A percentile compares a stretch with the other conserved stretches of the same genome.
Conservation (phyloP, 2,797 vertebrate species). For the Triplophysa yarkandensis region DNA sequence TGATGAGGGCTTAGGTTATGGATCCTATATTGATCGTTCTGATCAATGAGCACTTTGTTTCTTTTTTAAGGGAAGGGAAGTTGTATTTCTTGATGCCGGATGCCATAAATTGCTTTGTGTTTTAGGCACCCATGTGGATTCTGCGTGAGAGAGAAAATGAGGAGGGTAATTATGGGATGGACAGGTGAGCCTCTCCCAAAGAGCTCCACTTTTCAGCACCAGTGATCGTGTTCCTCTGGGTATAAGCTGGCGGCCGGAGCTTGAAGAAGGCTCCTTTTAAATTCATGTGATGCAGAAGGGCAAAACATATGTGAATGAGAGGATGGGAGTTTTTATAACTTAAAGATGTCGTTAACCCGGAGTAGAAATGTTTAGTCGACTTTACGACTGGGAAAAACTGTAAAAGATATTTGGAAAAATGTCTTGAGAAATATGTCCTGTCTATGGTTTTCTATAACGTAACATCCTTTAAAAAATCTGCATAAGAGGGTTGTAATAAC, state of each 20-base stretch:
- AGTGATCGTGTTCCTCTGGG: slow-evolving; percentile 60
- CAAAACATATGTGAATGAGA: slow-evolving; percentile 51
- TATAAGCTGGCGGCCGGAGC: slow-evolving; percentile 61
- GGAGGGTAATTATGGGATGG: slow-evolving; percentile 57
- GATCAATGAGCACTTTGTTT: slow-evolving; percentile 82
- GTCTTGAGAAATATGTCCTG: too few relatives aligned
- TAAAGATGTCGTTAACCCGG: background rate
- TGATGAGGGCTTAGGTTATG: slow-evolving; percentile 83
- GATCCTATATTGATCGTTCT: slow-evolving; percentile 76
- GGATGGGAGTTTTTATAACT: slow-evolving; percentile 22
- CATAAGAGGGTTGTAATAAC: too few relatives aligned
- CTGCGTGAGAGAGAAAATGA: slow-evolving; percentile 49
- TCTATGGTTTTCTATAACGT: too few relatives aligned
- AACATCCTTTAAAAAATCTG: too few relatives aligned
- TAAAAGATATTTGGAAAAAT: too few relatives aligned
- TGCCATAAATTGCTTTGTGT: slow-evolving; percentile 61
- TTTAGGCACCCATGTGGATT: slow-evolving; percentile 57
- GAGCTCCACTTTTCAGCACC: slow-evolving; percentile 64
- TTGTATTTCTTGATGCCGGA: slow-evolving; percentile 63
- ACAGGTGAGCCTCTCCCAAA: slow-evolving; percentile 41
- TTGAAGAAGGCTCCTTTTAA: slow-evolving; percentile 55
- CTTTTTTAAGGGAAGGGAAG: slow-evolving; percentile 72
- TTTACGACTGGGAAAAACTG: too few relatives aligned
- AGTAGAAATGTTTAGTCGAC: too few relatives aligned
- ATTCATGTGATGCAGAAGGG: slow-evolving; percentile 56